These are phyloP conservation scores for Taxidea taxus DNA, from an alignment of 2,113 vertebrate species.

Conservation along the genomic window DNA sequence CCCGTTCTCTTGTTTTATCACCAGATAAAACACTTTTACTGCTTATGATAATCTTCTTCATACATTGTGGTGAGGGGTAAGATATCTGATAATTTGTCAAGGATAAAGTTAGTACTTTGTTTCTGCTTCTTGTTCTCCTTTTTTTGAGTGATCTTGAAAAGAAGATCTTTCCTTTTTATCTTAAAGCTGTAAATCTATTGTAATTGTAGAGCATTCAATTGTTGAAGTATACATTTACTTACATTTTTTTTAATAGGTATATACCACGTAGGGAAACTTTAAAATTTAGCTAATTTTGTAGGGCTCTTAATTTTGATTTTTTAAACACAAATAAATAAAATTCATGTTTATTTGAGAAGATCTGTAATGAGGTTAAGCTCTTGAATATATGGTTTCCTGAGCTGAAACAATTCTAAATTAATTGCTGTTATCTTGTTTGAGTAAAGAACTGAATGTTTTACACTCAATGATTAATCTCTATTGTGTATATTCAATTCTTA, in stretches of 20 bases:
- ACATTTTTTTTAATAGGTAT: neutral
- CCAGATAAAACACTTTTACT: neutral
- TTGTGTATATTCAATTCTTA: neutral
- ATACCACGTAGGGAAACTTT: neutral
- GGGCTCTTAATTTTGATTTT: neutral
- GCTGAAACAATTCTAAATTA: neutral
- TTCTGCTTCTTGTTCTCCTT: neutral
- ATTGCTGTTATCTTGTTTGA: neutral
- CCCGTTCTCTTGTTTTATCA: neutral
- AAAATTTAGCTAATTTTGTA: neutral
- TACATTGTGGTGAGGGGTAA: neutral
- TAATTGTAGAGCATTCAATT: neutral
- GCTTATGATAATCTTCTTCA: neutral
- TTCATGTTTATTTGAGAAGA: neutral
- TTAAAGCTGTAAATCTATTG: neutral
- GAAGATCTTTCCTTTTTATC: neutral
- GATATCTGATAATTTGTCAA: neutral
- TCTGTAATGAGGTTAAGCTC: neutral
- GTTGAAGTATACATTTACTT: neutral
- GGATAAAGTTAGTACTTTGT: neutral
- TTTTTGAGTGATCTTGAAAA: neutral
- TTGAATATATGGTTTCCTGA: neutral
- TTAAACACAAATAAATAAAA: conserved; percentile 1
- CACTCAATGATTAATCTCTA: neutral
- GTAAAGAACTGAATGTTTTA: neutral